These are phyloP conservation scores for Thryonomys swinderianus DNA, from an alignment of 2,113 vertebrate genomes.

Conservation along the genomic window DNA sequence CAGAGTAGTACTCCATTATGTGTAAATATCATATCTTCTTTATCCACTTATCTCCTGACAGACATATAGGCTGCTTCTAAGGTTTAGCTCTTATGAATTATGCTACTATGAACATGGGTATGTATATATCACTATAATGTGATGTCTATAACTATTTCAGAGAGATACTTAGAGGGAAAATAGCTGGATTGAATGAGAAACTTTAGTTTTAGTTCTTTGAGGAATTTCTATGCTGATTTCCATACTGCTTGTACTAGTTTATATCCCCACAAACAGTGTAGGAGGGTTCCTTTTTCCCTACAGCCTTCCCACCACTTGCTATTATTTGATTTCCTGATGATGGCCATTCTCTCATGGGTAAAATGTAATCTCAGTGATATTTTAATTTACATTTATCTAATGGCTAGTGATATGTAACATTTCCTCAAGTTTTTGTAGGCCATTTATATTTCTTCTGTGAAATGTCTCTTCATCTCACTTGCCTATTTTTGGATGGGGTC, in stretches of 20 bases:
- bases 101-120: neutral
- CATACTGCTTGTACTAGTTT: neutral
- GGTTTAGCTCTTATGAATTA: neutral
- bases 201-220: neutral
- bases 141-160: neutral
- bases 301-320: neutral
- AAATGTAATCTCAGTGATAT: neutral
- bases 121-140: neutral
- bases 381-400: neutral
- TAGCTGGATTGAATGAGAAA: neutral
- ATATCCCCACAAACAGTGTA: neutral
- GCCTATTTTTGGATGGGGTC: neutral
- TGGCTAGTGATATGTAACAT: neutral
- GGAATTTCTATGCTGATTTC: neutral
- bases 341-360: neutral
- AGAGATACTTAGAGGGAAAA: neutral
- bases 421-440: neutral
- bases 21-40: neutral
- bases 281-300: neutral
- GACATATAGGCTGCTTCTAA: neutral
- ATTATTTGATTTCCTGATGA: neutral
- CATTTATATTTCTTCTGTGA: neutral
- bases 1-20: neutral
- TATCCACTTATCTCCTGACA: neutral
- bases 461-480: neutral